These are phyloP conservation scores for Cantharis lateralis DNA, from an alignment of 2,888 invertebrate species.

Conservation along the genomic window DNA sequence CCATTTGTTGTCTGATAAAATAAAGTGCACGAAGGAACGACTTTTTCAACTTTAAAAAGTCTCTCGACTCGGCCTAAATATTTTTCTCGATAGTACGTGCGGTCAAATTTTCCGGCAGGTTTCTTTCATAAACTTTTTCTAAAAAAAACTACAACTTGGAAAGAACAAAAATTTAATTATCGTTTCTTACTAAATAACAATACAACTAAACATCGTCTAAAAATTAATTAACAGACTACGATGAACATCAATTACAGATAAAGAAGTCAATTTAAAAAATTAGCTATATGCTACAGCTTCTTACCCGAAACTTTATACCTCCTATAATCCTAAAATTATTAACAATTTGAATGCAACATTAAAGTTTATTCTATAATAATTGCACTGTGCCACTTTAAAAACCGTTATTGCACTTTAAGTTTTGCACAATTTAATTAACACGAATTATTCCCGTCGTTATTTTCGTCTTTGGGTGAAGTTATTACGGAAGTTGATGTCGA, in stretches of 20 bases:
- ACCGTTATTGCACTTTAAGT: neutral
- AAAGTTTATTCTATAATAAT: conserved; percentile 5
- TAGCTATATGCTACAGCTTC: neutral
- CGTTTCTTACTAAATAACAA: neutral
- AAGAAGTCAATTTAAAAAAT: neutral
- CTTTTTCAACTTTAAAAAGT: neutral
- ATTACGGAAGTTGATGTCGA: conserved; percentile 51
- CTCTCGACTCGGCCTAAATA: neutral
- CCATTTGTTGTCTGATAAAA: conserved; percentile 28
- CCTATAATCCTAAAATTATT: neutral
- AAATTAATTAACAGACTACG: neutral
- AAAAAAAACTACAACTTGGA: neutral
- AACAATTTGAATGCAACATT: neutral
- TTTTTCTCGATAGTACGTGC: neutral
- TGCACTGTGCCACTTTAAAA: conserved; percentile 16
- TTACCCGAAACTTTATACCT: neutral
- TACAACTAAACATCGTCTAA: neutral
- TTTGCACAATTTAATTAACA: conserved; percentile 33
- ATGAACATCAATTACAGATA: conserved; percentile 1
- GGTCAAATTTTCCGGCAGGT: neutral
- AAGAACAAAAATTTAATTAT: neutral
- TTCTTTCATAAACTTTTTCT: neutral
- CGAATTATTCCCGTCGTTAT: conserved; percentile 50
- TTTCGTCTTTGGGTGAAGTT: conserved; percentile 40
- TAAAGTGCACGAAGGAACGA: neutral